Conservation (phyloP, 2,113 vertebrate species). For the Choloepus hoffmanni region DNA sequence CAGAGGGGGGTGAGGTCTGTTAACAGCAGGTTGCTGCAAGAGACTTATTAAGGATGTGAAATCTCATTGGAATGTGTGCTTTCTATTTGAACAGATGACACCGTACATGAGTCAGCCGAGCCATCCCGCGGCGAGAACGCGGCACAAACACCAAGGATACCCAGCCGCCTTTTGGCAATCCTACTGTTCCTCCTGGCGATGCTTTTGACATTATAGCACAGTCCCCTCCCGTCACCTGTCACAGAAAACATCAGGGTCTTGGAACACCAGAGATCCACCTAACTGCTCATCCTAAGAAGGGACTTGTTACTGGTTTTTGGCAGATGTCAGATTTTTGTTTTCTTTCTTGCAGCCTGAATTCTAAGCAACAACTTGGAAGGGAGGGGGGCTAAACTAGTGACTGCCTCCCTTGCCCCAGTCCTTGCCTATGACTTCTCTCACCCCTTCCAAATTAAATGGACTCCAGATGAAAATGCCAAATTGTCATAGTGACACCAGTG, state of each 20-base stretch:
- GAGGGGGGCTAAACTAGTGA: conserved; percentile 86
- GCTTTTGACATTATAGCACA: conserved; percentile 98
- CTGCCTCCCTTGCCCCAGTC: conserved; percentile 77
- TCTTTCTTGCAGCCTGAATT: conserved; percentile 88
- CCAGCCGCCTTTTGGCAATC: conserved; percentile 91
- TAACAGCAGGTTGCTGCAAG: conserved; percentile 82
- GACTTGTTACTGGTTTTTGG: conserved; percentile 93
- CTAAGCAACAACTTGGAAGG: conserved; percentile 90
- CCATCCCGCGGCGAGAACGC: conserved; percentile 95
- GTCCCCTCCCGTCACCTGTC: conserved; percentile 86
- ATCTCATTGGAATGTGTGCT: conserved; percentile 88
- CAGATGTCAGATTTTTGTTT: conserved; percentile 94
- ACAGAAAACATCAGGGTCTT: conserved; percentile 88
- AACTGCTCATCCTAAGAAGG: conserved; percentile 90
- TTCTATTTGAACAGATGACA: conserved; percentile 95
- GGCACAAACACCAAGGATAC: conserved; percentile 91
- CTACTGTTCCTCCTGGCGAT: conserved; percentile 92
- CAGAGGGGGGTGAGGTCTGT: conserved; percentile 85
- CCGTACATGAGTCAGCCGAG: conserved; percentile 97
- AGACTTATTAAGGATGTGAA: conserved; percentile 86
- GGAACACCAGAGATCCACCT: conserved; percentile 90
- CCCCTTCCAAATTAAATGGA: conserved; percentile 88
- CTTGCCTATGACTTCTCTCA: conserved; percentile 85
- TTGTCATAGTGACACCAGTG: conserved; percentile 91
- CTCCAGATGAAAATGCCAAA: conserved; percentile 95